A percentile compares a stretch with the other conserved stretches of the same genome.
phyloP scores from a whole-genome alignment of 2,113 vertebrate genomes.

The Grammomys surdaster region DNA sequence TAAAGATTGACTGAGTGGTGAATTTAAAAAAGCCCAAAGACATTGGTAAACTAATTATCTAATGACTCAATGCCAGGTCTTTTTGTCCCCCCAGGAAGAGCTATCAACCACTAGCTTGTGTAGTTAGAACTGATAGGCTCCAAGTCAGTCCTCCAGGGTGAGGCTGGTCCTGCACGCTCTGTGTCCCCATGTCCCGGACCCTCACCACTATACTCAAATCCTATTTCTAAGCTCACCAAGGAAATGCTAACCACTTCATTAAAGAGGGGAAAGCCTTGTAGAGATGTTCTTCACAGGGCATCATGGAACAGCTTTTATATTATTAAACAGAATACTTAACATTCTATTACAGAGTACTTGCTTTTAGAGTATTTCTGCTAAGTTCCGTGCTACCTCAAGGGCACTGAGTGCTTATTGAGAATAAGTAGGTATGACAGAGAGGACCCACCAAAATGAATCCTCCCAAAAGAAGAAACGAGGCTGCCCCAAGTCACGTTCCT shows the following conservation, averaged over 20 bases:
- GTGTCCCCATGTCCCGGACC: neutral
- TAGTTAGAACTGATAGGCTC: neutral
- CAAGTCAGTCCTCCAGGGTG: neutral
- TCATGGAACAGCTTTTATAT: constrained; percentile 48
- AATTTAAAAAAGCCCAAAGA: neutral
- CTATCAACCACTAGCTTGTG: neutral
- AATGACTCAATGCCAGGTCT: neutral
- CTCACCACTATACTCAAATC: neutral
- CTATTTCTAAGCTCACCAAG: neutral
- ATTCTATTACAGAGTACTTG: constrained; percentile 60
- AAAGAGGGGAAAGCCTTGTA: neutral
- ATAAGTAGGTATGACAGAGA: neutral
- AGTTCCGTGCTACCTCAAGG: constrained; percentile 39
- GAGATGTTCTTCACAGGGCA: neutral
- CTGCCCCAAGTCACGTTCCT: neutral
- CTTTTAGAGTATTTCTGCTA: constrained; percentile 61
- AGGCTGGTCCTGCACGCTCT: neutral
- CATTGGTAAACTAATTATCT: neutral
- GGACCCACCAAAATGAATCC: neutral
- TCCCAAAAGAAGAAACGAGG: neutral
- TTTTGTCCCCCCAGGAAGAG: neutral
- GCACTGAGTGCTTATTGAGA: neutral
- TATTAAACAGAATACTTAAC: constrained; percentile 67
- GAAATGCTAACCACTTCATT: constrained; percentile 42
- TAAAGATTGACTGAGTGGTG: neutral